Base-by-base conservation (phyloP, 2,888 invertebrate genomes). In the Dinocampus coccinellae region DNA sequence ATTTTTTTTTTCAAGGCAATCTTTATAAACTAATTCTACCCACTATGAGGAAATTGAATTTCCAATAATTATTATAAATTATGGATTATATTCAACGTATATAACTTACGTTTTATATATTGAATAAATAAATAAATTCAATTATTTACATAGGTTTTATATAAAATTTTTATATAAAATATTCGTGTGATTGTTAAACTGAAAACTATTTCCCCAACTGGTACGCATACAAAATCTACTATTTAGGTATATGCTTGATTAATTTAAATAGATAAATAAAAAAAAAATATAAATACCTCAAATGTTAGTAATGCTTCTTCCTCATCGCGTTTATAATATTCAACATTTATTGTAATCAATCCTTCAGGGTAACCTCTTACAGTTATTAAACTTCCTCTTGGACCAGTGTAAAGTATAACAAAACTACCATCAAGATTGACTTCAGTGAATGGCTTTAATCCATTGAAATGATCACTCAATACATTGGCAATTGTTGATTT, bases 311-410 rank as follows among this genome's bases (percentile, higher is more conserved):
- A 84, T 47, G 93, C 92, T 77, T 93, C 92, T 82, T 94, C 93
- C 75, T 91, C 91, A 70, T 94, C 93, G 73, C 90, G 92, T 85
- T 93, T 92, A 85, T 92, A 95, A 89, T 94, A 95, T 84, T 96
- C 96, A 82, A 95, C 92, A 86, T 94, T 95, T 78, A 95, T 89
- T 42, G 95, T 95, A 70, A 95, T 90, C 77, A 95, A 89, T 69
- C 95, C 95, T 80, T 93, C 92, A 60, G 91, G 90, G 82, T 93
- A 95, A 77, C 94, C 90, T 83, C 95, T 90, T 57, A 94, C 89
- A 34, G 92, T 93, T 33, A 94, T 91, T 7, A 94, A 90, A 61
- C 92, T 91, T 34, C 92, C 92, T 83, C 91, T 91, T 73, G 93
- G 93, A 75, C 94, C 94, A 39, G 92, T 91, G 75, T 93, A 90